A percentile compares a stretch with the other conserved stretches of the same genome.
These are phyloP conservation scores for Trachelus iudaicus DNA, from an alignment of 2,888 invertebrate genomes.

Conservation along the genomic window DNA sequence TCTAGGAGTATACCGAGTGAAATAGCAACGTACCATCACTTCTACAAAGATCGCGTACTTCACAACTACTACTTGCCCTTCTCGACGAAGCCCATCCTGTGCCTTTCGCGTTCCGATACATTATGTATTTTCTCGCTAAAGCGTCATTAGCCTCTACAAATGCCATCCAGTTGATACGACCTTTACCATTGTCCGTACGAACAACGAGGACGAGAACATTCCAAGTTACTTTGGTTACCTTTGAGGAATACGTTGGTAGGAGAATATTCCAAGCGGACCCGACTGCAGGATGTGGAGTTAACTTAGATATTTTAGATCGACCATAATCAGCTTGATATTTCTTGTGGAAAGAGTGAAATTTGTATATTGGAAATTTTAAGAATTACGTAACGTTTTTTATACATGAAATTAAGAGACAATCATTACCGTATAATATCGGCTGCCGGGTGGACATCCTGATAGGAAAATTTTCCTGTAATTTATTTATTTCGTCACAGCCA, in stretches of 20 bases:
- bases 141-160: constrained; percentile 43
- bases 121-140: constrained; percentile 39
- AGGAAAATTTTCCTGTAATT: too few species aligned
- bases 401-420: not conserved
- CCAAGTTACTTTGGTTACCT: not conserved
- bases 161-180: constrained; percentile 36
- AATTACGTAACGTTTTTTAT: not conserved
- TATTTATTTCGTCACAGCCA: too few species aligned
- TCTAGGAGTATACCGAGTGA: constrained; percentile 27
- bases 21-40: constrained; percentile 42
- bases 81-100: constrained; percentile 23
- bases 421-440: too few species aligned
- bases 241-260: not conserved
- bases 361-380: not conserved
- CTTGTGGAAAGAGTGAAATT: not conserved
- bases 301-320: not conserved
- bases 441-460: too few species aligned
- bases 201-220: not conserved
- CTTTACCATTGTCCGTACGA: constrained; percentile 42
- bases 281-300: not conserved
- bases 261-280: not conserved
- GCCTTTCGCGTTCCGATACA: constrained; percentile 33
- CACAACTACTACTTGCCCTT: constrained; percentile 2
- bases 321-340: not conserved
- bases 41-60: constrained; percentile 24